A percentile compares a stretch with the other conserved stretches of the same genome.
Evolutionary conservation across 2,888 invertebrate genomes (phyloP).

Genomic region (Cistogaster globosa): DNA sequence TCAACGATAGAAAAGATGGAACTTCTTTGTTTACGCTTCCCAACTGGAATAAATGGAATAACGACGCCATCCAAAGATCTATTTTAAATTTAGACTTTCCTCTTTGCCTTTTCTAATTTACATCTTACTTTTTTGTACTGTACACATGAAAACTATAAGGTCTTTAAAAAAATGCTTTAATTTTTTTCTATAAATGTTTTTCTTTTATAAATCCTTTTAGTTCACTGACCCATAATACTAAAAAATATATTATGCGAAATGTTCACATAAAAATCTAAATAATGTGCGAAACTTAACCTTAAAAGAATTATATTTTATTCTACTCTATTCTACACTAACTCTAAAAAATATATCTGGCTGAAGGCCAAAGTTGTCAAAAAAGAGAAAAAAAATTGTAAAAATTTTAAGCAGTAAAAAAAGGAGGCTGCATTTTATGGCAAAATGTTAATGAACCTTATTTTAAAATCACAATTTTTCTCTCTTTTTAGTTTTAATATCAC

Average conservation of each 20-base stretch:
- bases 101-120: too few relatives aligned
- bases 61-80: too few relatives aligned
- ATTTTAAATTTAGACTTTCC: too few relatives aligned
- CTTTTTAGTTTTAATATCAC: not conserved
- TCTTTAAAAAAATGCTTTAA: too few relatives aligned
- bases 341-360: conserved; percentile 47
- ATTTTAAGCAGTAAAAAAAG: conserved; percentile 18
- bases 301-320: conserved; percentile 37
- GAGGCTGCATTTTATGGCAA: conserved; percentile 57
- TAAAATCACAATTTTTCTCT: conserved; percentile 41
- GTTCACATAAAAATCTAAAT: conserved; percentile 9
- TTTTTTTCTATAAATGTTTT: too few relatives aligned
- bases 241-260: conserved; percentile 38
- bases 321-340: conserved; percentile 25
- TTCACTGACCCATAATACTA: conserved; percentile 64
- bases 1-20: too few relatives aligned
- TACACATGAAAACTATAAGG: too few relatives aligned
- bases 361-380: conserved; percentile 44
- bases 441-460: conserved; percentile 70
- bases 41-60: too few relatives aligned
- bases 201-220: not conserved
- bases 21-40: too few relatives aligned
- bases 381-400: conserved; percentile 1
- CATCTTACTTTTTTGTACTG: too few relatives aligned
- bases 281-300: conserved; percentile 35